phyloP scores from a whole-genome alignment of 1,140 invertebrate genomes.

The Brachionus sp. region DNA sequence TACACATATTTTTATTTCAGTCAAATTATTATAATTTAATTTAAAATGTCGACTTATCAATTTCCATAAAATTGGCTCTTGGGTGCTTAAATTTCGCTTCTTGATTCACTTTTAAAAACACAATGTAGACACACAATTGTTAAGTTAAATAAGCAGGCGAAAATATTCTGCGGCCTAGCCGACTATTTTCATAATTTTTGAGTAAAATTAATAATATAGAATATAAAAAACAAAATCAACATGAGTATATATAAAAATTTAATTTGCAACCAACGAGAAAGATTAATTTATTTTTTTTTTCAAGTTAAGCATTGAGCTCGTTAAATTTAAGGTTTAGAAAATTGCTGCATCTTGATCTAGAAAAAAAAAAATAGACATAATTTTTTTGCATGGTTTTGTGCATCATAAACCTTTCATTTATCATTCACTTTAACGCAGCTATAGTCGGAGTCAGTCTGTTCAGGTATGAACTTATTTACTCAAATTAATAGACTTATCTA shows the following conservation, averaged over 20 bases:
- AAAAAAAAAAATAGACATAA: background rate
- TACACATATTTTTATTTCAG: background rate
- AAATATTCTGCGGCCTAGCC: background rate
- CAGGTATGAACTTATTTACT: background rate
- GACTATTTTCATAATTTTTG: slow-evolving; percentile 2
- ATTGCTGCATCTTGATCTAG: background rate
- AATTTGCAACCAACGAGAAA: background rate
- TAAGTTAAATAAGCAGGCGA: background rate
- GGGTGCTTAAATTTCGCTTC: background rate
- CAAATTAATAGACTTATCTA: no score
- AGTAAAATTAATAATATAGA: background rate
- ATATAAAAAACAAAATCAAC: background rate
- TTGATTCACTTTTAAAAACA: background rate
- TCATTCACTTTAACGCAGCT: background rate
- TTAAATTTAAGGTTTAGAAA: background rate
- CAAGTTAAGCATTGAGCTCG: background rate
- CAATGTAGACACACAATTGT: background rate
- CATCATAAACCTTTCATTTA: background rate
- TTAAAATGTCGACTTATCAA: background rate
- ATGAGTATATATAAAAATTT: background rate
- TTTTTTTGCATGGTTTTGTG: background rate
- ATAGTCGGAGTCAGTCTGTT: slow-evolving; percentile 5
- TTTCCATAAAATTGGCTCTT: background rate
- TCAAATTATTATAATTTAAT: background rate
- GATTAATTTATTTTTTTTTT: background rate